Conservation (phyloP, 2,797 vertebrate species). For the Falco biarmicus region DNA sequence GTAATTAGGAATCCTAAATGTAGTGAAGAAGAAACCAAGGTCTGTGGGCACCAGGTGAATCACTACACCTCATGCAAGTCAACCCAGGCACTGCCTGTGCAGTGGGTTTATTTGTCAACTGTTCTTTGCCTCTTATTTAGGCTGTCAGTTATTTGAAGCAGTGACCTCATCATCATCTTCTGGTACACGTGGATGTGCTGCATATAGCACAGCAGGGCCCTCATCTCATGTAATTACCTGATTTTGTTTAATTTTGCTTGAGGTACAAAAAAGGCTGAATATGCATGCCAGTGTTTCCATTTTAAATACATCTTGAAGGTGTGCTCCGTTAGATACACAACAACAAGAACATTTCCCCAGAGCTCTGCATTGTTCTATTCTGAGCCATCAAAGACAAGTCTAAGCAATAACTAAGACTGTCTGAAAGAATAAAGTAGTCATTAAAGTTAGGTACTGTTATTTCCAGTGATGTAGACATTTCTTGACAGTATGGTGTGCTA, state of each 20-base stretch:
- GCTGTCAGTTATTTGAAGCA: not conserved
- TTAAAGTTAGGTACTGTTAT: not conserved
- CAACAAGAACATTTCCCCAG: not conserved
- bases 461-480: not conserved
- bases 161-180: not conserved
- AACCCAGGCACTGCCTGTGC: not conserved
- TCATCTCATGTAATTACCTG: not conserved
- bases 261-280: not conserved
- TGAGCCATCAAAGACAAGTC: not conserved
- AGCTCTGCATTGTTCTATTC: not conserved
- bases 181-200: accelerated
- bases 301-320: not conserved
- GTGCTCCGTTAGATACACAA: not conserved
- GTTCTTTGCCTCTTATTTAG: not conserved
- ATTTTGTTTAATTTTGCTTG: not conserved
- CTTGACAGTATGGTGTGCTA: not conserved
- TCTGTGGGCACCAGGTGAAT: not conserved
- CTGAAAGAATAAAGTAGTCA: slow-evolving; percentile 20
- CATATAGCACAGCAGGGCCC: not conserved
- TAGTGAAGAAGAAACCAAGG: not conserved
- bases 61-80: not conserved
- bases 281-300: not conserved
- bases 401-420: not conserved
- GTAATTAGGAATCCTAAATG: not conserved
- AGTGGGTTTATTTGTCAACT: not conserved